Base-by-base conservation (phyloP, 1,140 invertebrate species). In the Lordiphosa mommai region DNA sequence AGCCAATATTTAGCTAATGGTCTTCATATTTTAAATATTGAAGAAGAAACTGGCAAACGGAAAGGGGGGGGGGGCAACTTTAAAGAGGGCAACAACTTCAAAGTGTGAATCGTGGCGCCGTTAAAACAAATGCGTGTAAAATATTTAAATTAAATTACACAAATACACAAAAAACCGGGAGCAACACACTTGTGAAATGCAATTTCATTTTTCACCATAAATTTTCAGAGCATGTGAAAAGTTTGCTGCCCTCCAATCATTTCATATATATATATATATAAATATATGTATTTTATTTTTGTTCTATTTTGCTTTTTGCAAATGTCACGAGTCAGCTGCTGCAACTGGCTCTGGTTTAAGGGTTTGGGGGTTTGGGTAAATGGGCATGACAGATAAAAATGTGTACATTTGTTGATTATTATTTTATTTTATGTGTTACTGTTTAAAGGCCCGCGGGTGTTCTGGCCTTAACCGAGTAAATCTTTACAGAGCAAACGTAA, bases 21-120 rank as follows among this genome's bases (percentile, higher is more conserved):
- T 82, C 76, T 82, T 82, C 77, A 82, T 82, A 84, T 82, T 82
- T 82, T 82, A 82, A 82, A 82, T 84, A 82, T 82, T 82, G 76
- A 34, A 36, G 40, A 3, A 10, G 3, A 30, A 34, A 12, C 7
- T 4, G 9, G 34, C 5, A 34, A 34, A 12, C 13, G 16, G 30
- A 20, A 34, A 34, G 27, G 20, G 6, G 27, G 14, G 3, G 17
- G 1, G 13, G 13, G 2, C 12, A 41, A 30, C 36, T 55, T 55
- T 47, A 33, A 55, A 12, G 30, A 2, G 37, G 16, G 34, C 20
- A 16, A 14, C 20, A 16, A 14, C 9, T 17, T 14, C 38, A 56
- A 52, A 52, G 47, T 58, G 51, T 68, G 43, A 73, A 59, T 47
- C 36, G 23, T 6, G 29, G 20, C 49, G 30, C 30, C 34, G 43